These are phyloP conservation scores for Cottoperca gobio DNA, from an alignment of 2,797 vertebrate species.

Conservation along the genomic window DNA sequence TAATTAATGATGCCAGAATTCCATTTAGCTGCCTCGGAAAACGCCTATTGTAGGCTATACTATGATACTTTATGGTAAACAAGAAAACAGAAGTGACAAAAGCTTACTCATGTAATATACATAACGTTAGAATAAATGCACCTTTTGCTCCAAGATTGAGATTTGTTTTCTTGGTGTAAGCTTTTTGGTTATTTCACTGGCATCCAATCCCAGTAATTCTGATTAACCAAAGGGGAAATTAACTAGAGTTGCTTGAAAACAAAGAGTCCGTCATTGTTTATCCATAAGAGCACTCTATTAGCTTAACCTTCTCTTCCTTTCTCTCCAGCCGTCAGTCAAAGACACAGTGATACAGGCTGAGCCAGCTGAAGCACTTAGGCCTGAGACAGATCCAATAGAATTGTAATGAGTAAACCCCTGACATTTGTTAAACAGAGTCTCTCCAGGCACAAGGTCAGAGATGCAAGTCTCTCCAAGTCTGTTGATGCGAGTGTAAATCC, in stretches of 20 bases:
- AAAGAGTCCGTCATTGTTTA: slow-evolving; percentile 25
- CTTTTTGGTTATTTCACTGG: background rate
- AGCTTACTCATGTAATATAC: background rate
- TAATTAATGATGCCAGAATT: background rate
- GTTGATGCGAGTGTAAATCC: slow-evolving; percentile 10
- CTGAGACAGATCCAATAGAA: slow-evolving; percentile 26
- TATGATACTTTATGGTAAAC: background rate
- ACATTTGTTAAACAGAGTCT: slow-evolving; percentile 21
- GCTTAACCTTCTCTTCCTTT: slow-evolving; percentile 25
- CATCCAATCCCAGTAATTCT: background rate
- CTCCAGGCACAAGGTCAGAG: slow-evolving; percentile 12
- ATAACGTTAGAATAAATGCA: background rate
- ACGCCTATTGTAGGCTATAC: background rate
- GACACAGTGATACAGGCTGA: slow-evolving; percentile 35
- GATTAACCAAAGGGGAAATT: background rate
- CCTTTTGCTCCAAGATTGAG: background rate
- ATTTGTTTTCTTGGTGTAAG: slow-evolving; percentile 3
- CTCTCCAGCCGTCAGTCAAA: slow-evolving; percentile 37
- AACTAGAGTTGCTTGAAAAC: slow-evolving; percentile 2
- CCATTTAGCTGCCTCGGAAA: background rate
- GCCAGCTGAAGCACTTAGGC: slow-evolving; percentile 20
- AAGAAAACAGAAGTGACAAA: too few species aligned
- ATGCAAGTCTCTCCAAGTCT: background rate
- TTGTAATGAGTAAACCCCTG: slow-evolving; percentile 30
- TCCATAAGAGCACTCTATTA: slow-evolving; percentile 2